These are phyloP conservation scores for Ovis canadensis DNA, from an alignment of 2,113 vertebrate genomes.

Conservation along the genomic window DNA sequence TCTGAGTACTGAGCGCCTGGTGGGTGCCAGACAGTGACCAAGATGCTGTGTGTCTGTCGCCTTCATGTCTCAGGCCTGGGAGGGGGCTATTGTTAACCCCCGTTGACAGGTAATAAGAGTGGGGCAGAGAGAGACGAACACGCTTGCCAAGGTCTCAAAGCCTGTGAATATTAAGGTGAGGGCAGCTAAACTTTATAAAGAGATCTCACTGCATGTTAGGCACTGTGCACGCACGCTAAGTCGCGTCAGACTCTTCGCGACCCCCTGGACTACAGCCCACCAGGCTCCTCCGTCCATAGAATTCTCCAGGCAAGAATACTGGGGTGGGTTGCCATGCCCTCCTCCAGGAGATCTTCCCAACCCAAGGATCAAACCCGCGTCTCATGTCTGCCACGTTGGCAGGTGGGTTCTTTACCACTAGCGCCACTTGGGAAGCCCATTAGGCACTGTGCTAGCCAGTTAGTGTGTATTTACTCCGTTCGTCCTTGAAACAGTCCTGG, in stretches of 20 bases:
- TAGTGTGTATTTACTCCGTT: neutral
- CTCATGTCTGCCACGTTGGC: neutral
- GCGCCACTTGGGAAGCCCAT: neutral
- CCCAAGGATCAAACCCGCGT: neutral
- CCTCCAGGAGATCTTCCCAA: neutral
- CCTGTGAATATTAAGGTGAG: neutral
- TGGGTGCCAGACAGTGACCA: neutral
- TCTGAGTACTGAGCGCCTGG: neutral
- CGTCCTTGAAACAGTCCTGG: neutral
- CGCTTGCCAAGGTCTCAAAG: neutral
- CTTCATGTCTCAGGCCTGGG: neutral
- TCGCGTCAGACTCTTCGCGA: neutral
- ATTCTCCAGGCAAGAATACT: neutral
- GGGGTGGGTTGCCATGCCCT: neutral
- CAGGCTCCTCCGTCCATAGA: neutral
- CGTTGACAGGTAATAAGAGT: neutral
- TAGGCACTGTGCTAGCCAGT: neutral
- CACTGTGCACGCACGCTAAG: neutral
- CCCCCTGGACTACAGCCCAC: neutral
- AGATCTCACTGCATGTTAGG: fast-evolving
- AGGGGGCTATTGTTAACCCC: no score
- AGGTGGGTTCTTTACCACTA: neutral
- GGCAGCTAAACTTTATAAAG: neutral
- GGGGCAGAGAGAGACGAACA: neutral
- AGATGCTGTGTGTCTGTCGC: neutral